These are phyloP conservation scores for Sebastiscus albofasciatus DNA, from an alignment of 2,797 vertebrate species.

Conservation along the genomic window DNA sequence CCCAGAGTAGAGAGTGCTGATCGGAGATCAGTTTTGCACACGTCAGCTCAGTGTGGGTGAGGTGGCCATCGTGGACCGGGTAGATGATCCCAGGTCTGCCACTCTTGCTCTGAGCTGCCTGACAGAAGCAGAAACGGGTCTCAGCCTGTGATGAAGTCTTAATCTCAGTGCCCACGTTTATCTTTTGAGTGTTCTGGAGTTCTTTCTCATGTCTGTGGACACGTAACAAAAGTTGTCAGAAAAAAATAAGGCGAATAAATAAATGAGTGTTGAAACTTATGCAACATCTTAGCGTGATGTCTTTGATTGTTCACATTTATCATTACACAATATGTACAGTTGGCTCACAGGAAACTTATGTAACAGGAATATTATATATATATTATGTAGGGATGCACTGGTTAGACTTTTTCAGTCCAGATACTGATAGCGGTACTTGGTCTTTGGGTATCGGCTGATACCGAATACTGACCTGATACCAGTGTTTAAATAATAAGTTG, in stretches of 20 bases:
- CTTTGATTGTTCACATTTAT: slow-evolving; percentile 19
- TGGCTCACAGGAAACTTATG: not conserved
- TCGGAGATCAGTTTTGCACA: slow-evolving; percentile 44
- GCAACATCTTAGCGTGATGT: slow-evolving; percentile 28
- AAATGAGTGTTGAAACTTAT: slow-evolving; percentile 79
- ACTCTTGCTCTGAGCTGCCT: slow-evolving; percentile 55
- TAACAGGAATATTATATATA: too few relatives aligned
- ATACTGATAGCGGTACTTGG: too few relatives aligned
- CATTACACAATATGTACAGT: not conserved
- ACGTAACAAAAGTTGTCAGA: slow-evolving; percentile 80
- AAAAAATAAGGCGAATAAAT: slow-evolving; percentile 69
- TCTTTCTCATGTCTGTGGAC: slow-evolving; percentile 85
- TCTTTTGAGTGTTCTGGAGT: slow-evolving; percentile 82
- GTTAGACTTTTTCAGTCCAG: too few relatives aligned
- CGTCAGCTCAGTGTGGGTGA: slow-evolving; percentile 36
- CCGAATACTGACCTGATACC: too few relatives aligned
- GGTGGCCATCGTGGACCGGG: slow-evolving; percentile 6
- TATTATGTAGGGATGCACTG: not conserved
- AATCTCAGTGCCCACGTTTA: slow-evolving; percentile 80
- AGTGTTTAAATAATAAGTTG: too few relatives aligned
- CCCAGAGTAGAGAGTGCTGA: slow-evolving; percentile 49
- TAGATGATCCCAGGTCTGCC: slow-evolving; percentile 34
- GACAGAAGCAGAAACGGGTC: slow-evolving; percentile 51
- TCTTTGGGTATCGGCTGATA: too few relatives aligned
- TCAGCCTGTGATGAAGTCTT: slow-evolving; percentile 68